Evolutionary conservation across 2,113 vertebrate species (phyloP).

Genomic region (Phaethornis superciliosus): DNA sequence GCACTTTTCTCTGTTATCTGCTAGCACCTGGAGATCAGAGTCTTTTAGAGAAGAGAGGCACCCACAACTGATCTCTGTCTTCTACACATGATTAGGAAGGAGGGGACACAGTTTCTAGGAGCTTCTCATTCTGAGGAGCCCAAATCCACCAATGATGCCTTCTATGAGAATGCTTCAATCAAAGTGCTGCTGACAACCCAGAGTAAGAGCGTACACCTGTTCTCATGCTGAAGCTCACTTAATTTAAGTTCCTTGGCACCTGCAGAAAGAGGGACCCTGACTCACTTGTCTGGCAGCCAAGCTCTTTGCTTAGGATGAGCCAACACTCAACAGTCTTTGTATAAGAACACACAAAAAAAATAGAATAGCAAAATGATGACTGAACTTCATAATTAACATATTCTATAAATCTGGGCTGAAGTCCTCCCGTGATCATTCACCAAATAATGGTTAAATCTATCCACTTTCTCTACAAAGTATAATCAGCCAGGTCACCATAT

Average conservation of each 20-base stretch:
- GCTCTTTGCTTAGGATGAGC: not conserved
- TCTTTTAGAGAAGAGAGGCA: not conserved
- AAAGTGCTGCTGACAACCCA: not conserved
- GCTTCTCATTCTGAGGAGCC: not conserved
- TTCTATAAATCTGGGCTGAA: not conserved
- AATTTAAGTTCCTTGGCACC: not conserved
- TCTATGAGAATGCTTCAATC: not conserved
- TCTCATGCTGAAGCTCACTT: not conserved
- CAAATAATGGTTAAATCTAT: not conserved
- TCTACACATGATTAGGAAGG: not conserved
- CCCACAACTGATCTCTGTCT: not conserved
- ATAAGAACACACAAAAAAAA: not conserved
- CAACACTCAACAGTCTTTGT: not conserved
- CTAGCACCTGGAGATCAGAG: not conserved
- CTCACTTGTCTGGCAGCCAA: not conserved
- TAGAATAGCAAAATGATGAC: not conserved
- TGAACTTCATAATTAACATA: not conserved
- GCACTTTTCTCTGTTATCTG: not conserved
- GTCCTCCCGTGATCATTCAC: not conserved
- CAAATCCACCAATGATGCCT: not conserved
- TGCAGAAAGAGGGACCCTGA: not conserved
- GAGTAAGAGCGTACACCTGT: not conserved
- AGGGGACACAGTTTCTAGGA: not conserved
- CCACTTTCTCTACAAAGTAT: not conserved
- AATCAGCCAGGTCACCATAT: not conserved